phyloP scores from a whole-genome alignment of 2,797 vertebrate species.

The Vireo griseus region DNA sequence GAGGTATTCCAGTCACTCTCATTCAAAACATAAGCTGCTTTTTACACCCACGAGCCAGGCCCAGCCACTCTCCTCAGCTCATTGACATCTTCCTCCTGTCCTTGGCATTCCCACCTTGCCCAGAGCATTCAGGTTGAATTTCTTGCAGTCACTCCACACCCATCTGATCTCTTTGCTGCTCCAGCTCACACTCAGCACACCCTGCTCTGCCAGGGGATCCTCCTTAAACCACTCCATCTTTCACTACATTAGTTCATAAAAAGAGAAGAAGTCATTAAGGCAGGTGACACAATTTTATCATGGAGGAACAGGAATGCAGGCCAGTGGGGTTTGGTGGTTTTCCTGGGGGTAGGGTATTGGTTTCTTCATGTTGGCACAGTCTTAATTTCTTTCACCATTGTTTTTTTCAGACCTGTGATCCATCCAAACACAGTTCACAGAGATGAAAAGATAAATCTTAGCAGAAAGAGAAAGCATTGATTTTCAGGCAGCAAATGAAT shows the following conservation, averaged over 20 bases:
- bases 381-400: constrained; percentile 37
- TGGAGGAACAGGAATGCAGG: neutral
- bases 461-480: constrained; percentile 48
- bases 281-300: neutral
- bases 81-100: neutral
- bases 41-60: neutral
- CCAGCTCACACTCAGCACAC: neutral
- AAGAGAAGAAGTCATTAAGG: neutral
- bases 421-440: constrained; percentile 24
- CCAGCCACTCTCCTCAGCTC: neutral
- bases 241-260: neutral
- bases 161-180: neutral
- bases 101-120: neutral
- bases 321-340: neutral
- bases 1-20: neutral
- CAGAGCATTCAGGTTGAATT: neutral
- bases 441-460: constrained; percentile 45
- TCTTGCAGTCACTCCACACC: neutral
- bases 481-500: constrained; percentile 57
- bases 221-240: neutral
- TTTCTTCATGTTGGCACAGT: neutral
- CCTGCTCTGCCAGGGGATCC: neutral
- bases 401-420: constrained; percentile 44
- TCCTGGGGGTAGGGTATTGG: neutral
- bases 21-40: neutral